Evolutionary conservation across 2,888 invertebrate genomes (phyloP).

Genomic region (Ophioninae sp.): DNA sequence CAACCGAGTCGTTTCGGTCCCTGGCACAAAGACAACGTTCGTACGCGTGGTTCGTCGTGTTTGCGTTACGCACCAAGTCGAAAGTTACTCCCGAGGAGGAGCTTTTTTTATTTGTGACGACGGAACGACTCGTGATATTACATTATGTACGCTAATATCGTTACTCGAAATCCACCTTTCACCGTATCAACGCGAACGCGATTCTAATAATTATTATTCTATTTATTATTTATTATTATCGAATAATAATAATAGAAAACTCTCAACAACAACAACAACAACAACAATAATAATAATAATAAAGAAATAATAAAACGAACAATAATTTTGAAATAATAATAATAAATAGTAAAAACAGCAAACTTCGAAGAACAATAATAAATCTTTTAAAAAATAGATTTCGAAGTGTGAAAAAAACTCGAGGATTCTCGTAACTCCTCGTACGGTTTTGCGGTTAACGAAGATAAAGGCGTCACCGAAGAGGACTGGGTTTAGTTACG

Average conservation of each 20-base stretch:
- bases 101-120: conserved; percentile 55
- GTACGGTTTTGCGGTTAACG: conserved; percentile 53
- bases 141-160: conserved; percentile 42
- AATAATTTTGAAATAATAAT: no score
- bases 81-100: conserved; percentile 63
- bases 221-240: no score
- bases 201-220: no score
- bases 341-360: no score
- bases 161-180: conserved; percentile 54
- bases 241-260: not conserved
- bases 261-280: no score
- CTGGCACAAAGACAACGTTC: conserved; percentile 28
- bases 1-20: conserved; percentile 52
- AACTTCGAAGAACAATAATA: no score
- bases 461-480: conserved; percentile 50
- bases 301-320: no score
- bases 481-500: conserved; percentile 60
- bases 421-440: conserved; percentile 44
- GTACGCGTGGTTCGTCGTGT: conserved; percentile 50
- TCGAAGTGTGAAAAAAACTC: conserved; percentile 14
- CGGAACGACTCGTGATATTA: conserved; percentile 43
- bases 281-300: no score
- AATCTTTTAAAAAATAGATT: no score
- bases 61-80: conserved; percentile 63
- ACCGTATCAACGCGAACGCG: conserved; percentile 43